Base-by-base conservation (phyloP, 2,113 vertebrate genomes). In the Girardinichthys multiradiatus region DNA sequence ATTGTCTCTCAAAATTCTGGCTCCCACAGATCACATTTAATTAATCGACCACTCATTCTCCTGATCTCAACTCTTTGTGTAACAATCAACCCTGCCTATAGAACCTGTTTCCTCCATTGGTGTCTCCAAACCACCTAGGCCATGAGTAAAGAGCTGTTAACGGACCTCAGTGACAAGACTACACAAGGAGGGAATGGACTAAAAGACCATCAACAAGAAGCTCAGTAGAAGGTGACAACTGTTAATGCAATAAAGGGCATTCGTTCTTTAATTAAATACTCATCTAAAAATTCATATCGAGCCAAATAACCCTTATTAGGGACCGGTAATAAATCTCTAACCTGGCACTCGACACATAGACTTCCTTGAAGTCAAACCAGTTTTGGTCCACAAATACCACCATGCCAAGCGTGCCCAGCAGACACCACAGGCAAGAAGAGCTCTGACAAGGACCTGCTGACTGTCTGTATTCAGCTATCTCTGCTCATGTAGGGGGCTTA, bases 401-500 rank as follows among this genome's bases (percentile, higher is more conserved):
- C 27, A 3, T 21, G 70, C n/a, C n/a, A n/a, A 68, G 66, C 54
- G 67, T 70, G 66, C 64, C 28, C 15, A 63, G 14, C 61, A 77
- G 70, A 81, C 79, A 66, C 13, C 26, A n/a, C 28, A 62, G 76
- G 70, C 57, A 75, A 78, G 64, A 63, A 80, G 72, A 29, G 64
- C 59, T 65, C 48, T 51, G 39, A 80, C 51, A 79, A 54, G 57
- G 70, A 87, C 72, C 62, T 51, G 57, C 33, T 64, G 59, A n/a
- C 57, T 72, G 85, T 82, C 79, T 76, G 80, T 69, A 39, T 28
- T 79, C 73, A 62, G 73, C 26, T 66, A 66, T 79, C 66, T 79
- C 82, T 80, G 86, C 70, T 76, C 63, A 84, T 90, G 77, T 86
- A 89, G 85, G 74, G 80, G 84, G 76, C 21, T 62, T 37, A 81